A percentile compares a stretch with the other conserved stretches of the same genome.
phyloP scores from a whole-genome alignment of 2,113 vertebrate genomes.

The Pardalotus punctatus region DNA sequence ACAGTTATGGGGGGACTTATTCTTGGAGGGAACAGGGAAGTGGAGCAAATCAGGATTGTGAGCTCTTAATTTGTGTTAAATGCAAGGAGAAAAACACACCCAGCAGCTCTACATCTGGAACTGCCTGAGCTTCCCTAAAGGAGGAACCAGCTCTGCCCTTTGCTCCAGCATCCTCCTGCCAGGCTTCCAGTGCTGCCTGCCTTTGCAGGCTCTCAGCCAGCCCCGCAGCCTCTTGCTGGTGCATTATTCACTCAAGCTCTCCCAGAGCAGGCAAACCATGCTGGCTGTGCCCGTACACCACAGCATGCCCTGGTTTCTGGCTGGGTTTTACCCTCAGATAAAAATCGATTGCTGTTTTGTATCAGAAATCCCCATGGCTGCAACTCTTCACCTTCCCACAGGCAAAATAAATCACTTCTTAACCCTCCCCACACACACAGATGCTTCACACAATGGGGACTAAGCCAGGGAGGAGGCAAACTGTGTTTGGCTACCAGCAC shows the following conservation, averaged over 20 bases:
- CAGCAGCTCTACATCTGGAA: neutral
- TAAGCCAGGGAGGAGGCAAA: neutral
- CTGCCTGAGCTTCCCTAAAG: neutral
- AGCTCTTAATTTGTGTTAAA: neutral
- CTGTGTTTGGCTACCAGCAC: fast-evolving
- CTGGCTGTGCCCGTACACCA: neutral
- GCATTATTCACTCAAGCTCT: neutral
- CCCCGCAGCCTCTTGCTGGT: fast-evolving
- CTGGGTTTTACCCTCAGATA: neutral
- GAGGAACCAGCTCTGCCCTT: neutral
- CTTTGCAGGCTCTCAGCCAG: neutral
- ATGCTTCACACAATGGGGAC: neutral
- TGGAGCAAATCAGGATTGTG: neutral
- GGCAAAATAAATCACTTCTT: neutral
- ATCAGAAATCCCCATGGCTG: neutral
- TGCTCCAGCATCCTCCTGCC: neutral
- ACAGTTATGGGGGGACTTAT: neutral
- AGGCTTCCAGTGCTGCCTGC: neutral
- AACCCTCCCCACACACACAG: neutral
- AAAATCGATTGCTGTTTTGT: neutral
- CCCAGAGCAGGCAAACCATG: neutral
- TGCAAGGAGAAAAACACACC: neutral
- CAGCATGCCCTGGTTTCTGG: neutral
- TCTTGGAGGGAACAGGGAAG: neutral
- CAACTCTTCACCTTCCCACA: neutral